These are phyloP conservation scores for Rhingia campestris DNA, from an alignment of 2,888 invertebrate genomes.

Conservation along the genomic window DNA sequence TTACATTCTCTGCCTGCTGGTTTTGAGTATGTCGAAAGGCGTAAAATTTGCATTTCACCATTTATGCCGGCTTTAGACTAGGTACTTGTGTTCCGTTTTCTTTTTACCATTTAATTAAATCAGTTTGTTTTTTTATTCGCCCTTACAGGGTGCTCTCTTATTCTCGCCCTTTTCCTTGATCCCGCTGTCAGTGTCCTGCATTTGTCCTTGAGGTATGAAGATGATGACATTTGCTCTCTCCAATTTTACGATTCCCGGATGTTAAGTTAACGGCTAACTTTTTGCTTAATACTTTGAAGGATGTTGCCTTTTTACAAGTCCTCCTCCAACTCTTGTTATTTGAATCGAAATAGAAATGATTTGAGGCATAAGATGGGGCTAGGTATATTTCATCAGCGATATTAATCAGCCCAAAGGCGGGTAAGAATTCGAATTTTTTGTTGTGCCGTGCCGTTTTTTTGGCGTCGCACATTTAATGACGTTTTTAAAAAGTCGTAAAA, in stretches of 20 bases:
- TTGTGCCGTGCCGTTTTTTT: conserved; percentile 13
- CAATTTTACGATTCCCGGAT: conserved; percentile 67
- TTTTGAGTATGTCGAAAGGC: conserved; percentile 65
- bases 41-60: conserved; percentile 71
- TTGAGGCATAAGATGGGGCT: conserved; percentile 13
- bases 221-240: conserved; percentile 64
- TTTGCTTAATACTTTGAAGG: conserved; percentile 18
- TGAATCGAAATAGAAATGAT: conserved; percentile 22
- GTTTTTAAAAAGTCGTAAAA: conserved; percentile 68
- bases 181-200: conserved; percentile 40
- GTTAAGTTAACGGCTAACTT: conserved; percentile 1
- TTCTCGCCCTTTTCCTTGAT: conserved; percentile 26
- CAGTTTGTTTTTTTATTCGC: conserved; percentile 22
- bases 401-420: conserved; percentile 61
- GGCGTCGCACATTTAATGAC: conserved; percentile 51
- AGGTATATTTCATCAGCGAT: conserved; percentile 50
- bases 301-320: conserved; percentile 8
- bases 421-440: conserved; percentile 30
- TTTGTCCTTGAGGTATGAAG: conserved; percentile 63
- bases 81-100: conserved; percentile 20
- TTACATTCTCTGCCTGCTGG: conserved; percentile 43
- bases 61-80: conserved; percentile 58
- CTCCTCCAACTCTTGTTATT: conserved; percentile 41
- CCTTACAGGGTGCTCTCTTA: not conserved
- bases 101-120: conserved; percentile 68